Base-by-base conservation (phyloP, 2,888 invertebrate genomes). In the Charanyca ferruginea region DNA sequence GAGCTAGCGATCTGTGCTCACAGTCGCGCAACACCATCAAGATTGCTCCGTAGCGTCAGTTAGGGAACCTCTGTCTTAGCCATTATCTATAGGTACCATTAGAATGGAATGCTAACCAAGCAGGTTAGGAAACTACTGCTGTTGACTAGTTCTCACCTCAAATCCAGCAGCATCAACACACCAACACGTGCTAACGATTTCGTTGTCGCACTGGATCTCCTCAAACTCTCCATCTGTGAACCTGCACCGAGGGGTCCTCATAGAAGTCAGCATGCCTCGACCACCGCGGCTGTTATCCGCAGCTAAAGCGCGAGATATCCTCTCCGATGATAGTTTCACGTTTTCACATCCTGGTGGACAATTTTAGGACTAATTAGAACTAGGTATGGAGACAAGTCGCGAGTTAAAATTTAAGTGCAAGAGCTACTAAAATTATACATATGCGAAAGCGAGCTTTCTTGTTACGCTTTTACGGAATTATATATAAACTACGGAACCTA, bases 91-190 rank as follows among this genome's bases (percentile, higher is more conserved):
- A 38, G 16, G 16, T 38, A 38, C n/a, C n/a, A n/a, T n/a, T n/a
- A n/a, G n/a, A n/a, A 5, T 4, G 13, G 16, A 38, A 16, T 18
- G n/a, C n/a, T 18, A 7, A 18, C n/a, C 1, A 2, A 18, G 18
- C 9, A 41, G n/a, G 5, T 41, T 3, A 42, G 8, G 8, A 8
- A 3, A 7, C 18, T 20, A 18, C 18, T 18, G 6, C 3, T 3
- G 42, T n/a, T 22, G 32, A 16, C 0, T 13, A n/a, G 5, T 11
- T 32, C 86, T 85, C 20, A 95, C 95, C 94, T 98, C 98, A 76
- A 97, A 96, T 1, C 98, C 98, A 72, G 97, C 96, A 69, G 97
- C 96, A 86, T 98, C 98, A 9, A 98, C 97, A 88, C 98, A 98
- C 98, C 98, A 98, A 88, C 98, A 98, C 38, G 96, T 96, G 84